Base-by-base conservation (phyloP, 2,888 invertebrate genomes). In the Scaptomyza parva region DNA sequence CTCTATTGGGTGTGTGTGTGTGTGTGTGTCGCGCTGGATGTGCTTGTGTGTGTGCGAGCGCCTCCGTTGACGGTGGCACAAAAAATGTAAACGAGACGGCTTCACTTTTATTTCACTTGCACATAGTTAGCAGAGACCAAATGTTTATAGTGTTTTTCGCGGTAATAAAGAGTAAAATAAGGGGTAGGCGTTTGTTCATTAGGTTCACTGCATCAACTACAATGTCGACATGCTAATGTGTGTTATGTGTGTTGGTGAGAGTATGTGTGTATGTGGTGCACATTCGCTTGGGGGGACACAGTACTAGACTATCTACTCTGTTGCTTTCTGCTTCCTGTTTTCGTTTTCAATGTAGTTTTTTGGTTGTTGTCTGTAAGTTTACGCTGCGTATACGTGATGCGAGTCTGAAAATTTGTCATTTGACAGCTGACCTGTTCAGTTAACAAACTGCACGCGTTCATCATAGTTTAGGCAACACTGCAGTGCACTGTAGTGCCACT, bases 21-120 rank as follows among this genome's bases (percentile, higher is more conserved):
- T 44, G 37, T 39, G 45, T 57, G 62, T 62, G 70, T 59, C 24
- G 45, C 60, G 60, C 52, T 58, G 54, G 61, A 17, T 20, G 24
- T 44, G 47, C 33, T 70, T 22, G 37, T 44, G 40, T 37, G 44
- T 60, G 57, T 61, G 28, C 9, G 30, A 30, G 20, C 37, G 39
- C 18, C 61, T 47, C 30, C 51, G 26, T 69, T 60, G 69, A 44
- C 52, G 52, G 52, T 44, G 58, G 55, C 41, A 67, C 50, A 53
- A 28, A 45, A 60, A 33, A 45, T 7, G 35, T n/a, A 47, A 30
- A 18, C 3, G 18, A 24, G 41, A 57, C 61, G 58, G 61, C 80
- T 79, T 78, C 69, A 86, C 86, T 84, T 73, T 86, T 84, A 74
- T 74, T 80, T 72, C 37, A 54, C 65, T 66, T 59, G 73, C 67